Conservation (phyloP, 2,113 vertebrate species). For the Alces alces region DNA sequence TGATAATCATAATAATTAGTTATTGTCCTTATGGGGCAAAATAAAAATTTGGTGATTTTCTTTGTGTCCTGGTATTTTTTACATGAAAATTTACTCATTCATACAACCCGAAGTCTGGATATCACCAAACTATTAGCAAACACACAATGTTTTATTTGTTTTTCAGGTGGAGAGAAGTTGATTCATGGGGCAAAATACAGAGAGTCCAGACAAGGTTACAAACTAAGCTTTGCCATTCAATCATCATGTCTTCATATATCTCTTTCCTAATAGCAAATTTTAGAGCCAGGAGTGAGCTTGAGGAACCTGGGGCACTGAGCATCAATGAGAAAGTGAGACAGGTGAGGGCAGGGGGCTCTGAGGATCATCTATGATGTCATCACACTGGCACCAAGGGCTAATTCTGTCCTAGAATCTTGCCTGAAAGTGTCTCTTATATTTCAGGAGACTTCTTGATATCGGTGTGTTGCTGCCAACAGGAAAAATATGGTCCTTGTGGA, state of each 20-base stretch:
- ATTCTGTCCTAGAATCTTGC: not conserved
- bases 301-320: not conserved
- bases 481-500: not conserved
- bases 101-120: not conserved
- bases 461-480: not conserved
- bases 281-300: rapidly evolving
- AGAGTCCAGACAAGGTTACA: not conserved
- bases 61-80: not conserved
- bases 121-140: not conserved
- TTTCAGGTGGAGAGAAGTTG: not conserved
- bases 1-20: not conserved
- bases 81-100: not conserved
- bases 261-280: not conserved
- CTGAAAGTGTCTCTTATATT: not conserved
- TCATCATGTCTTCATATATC: not conserved
- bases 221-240: not conserved
- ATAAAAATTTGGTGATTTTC: not conserved
- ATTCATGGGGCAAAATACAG: conserved; percentile 2
- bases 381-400: not conserved
- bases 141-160: not conserved
- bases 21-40: not conserved
- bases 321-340: not conserved
- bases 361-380: not conserved
- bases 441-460: not conserved
- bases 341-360: not conserved